Base-by-base conservation (phyloP, 2,888 invertebrate genomes). In the Fragum sueziense region DNA sequence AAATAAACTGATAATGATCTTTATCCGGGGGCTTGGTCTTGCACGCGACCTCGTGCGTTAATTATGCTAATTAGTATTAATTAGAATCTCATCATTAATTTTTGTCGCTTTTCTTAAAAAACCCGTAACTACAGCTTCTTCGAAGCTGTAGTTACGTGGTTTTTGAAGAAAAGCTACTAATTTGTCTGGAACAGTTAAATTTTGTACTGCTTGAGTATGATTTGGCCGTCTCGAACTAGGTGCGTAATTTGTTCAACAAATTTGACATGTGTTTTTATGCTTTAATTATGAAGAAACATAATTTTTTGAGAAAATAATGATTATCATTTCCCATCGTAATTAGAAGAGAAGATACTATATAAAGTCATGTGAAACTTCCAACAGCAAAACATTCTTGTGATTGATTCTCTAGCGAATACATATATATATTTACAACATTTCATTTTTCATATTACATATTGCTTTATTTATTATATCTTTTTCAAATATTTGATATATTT, bases 211-310 rank as follows among this genome's bases (percentile, higher is more conserved):
- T n/a, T 69, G 69, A 69, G 69, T 69, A 69, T 54, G 52, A 69
- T 69, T 69, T 52, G 52, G 20, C 54, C 33, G 69, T 69, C 69
- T 69, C 52, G 69, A 52, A 34, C 31, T 62, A 22, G 3, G 37
- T 1, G 37, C 34, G 3, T 62, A 34, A 34, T 62, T 62, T 62
- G 22, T 62, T 37, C 34, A n/a, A 3, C 62, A 33, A 4, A 34
- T 62, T 14, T 62, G 62, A 62, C 62, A 62, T 31, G 37, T 62
- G 62, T 62, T 4, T 62, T 34, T 37, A n/a, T 62, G 62, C 29
- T 33, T 29, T 62, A 62, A 62, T 62, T 62, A 62, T 37, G 7
- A 37, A 37, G 14, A n/a, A 34, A n/a, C 4, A 20, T 62, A 34
- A 3, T 62, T 62, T 31, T 61, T 2, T 52, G 52, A 37, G 31